Evolutionary conservation across 2,113 vertebrate genomes (phyloP).

Genomic region (Cynopterus brachyotis): DNA sequence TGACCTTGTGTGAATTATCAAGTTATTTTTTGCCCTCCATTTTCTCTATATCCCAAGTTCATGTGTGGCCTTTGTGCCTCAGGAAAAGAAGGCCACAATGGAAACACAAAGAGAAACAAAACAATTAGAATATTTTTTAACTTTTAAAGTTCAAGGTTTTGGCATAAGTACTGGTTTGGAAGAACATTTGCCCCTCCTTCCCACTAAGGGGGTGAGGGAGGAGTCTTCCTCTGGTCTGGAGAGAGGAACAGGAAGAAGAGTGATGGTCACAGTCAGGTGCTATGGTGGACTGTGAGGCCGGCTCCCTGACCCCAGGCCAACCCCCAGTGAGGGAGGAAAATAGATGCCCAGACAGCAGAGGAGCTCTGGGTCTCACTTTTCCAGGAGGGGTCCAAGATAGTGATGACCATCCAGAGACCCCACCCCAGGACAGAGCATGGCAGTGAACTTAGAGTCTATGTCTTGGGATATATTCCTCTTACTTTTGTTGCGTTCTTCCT

Average conservation of each 20-base stretch:
- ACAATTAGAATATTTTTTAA: background rate
- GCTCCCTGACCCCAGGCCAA: background rate
- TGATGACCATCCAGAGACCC: background rate
- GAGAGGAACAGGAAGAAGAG: background rate
- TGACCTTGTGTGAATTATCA: background rate
- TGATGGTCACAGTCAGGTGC: background rate
- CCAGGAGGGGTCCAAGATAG: background rate
- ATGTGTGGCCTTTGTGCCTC: background rate
- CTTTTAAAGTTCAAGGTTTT: slow-evolving; percentile 46
- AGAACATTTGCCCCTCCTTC: background rate
- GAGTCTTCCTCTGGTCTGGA: background rate
- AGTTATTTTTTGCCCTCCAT: background rate
- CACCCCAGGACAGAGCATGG: fast-evolving
- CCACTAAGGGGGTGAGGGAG: background rate
- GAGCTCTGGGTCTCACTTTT: background rate
- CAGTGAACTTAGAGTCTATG: background rate
- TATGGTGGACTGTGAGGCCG: background rate
- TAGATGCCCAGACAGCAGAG: background rate
- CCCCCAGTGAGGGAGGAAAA: background rate
- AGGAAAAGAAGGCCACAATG: background rate
- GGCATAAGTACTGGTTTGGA: background rate
- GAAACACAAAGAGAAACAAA: slow-evolving; percentile 40
- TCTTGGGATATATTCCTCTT: background rate
- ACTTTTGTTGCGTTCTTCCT: background rate
- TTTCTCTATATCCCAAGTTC: background rate